Evolutionary conservation across 2,888 invertebrate species (phyloP).

Genomic region (Ischnura elegans): DNA sequence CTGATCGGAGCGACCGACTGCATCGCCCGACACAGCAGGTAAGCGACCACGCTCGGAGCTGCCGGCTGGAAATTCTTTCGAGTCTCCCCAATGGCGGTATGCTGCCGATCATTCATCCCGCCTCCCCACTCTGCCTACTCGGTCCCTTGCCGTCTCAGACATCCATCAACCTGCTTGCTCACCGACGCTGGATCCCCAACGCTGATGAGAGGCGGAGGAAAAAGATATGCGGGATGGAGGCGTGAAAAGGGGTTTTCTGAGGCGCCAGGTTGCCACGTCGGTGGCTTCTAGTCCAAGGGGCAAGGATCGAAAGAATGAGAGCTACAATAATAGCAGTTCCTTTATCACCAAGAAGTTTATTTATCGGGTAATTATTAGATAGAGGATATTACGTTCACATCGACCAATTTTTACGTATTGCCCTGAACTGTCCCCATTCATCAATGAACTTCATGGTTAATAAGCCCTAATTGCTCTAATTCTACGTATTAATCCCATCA

Average conservation of each 20-base stretch:
- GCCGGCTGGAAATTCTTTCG: neutral
- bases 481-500: too few relatives aligned
- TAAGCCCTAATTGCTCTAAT: too few relatives aligned
- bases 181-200: neutral
- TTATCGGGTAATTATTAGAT: too few relatives aligned
- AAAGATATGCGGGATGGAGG: neutral
- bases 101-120: conserved; percentile 24
- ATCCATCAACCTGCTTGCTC: neutral
- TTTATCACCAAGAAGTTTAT: too few relatives aligned
- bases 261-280: conserved; percentile 6
- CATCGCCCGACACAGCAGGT: neutral
- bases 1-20: too few relatives aligned
- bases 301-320: neutral
- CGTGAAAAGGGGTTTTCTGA: neutral
- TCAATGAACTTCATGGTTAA: too few relatives aligned
- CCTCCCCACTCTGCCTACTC: neutral
- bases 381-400: too few relatives aligned
- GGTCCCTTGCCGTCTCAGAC: neutral
- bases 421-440: too few relatives aligned
- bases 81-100: neutral
- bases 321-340: too few relatives aligned
- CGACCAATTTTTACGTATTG: too few relatives aligned
- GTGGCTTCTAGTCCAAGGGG: neutral
- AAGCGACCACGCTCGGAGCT: neutral
- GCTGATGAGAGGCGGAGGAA: neutral